Evolutionary conservation across 2,113 vertebrate species (phyloP).

Genomic region (Dunckerocampus dactyliophorus): DNA sequence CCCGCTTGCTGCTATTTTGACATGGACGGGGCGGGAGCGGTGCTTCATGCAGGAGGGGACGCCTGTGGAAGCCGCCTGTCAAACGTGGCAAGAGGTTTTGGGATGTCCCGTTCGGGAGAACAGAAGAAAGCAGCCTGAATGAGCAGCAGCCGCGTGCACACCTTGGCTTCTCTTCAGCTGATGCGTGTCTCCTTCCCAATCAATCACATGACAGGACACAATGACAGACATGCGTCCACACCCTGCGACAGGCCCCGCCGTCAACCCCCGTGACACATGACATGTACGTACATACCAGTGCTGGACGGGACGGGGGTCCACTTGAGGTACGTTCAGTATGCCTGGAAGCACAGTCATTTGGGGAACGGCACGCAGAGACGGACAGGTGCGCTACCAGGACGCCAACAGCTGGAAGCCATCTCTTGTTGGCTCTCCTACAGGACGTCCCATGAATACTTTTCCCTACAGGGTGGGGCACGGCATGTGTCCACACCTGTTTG

Average conservation of each 20-base stretch:
- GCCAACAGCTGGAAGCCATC: background rate
- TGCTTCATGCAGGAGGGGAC: too few species aligned
- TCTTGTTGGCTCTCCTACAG: background rate
- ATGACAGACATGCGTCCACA: constrained; percentile 4
- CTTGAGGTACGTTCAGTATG: too few species aligned
- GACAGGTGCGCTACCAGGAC: background rate
- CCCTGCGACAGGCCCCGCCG: background rate
- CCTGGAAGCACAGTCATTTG: too few species aligned
- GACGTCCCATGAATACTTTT: background rate
- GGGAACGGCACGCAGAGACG: too few species aligned
- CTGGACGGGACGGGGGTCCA: too few species aligned
- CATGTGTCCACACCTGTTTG: background rate
- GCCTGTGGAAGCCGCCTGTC: too few species aligned
- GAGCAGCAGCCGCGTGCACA: constrained; percentile 1
- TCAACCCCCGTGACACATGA: background rate
- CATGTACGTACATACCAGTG: too few species aligned
- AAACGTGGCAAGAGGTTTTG: background rate
- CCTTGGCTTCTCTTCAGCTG: background rate
- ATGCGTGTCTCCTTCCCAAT: background rate
- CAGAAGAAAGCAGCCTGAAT: background rate
- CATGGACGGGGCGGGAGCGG: background rate
- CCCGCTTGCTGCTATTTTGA: too few species aligned
- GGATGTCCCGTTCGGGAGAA: constrained; percentile 23
- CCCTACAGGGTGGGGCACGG: background rate
- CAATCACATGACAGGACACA: background rate